Evolutionary conservation across 2,797 vertebrate genomes (phyloP), one percentile per base, ranked within the genome.

Genomic region (Buphagus erythrorhynchus): DNA sequence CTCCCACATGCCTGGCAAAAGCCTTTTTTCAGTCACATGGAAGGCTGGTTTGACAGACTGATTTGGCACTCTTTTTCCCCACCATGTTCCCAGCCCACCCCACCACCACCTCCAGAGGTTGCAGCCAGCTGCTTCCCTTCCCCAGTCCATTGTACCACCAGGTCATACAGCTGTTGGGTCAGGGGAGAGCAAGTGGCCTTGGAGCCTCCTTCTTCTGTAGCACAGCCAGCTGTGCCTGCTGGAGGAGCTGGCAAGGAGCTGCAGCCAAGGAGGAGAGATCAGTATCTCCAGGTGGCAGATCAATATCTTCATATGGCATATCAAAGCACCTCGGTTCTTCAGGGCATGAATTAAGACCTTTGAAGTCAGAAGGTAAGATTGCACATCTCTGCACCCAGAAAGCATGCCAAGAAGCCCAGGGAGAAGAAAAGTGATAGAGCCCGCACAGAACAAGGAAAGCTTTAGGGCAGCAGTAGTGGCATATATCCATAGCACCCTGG

Each of bases 241-340:
- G 42, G 49, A 80, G 66, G 66, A 90, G n/a, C 9, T 78, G 36
- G 26, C 48, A 36, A 26, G 31, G 69, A 67, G 1, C 49, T 65
- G 35, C 51, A 46, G 28, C 31, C 45, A 26, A 21, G 35, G n/a
- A 90, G 21, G 21, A 61, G 66, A 61, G 73, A 90, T 93, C 35
- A 5, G 6, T 48, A 33, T 82, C 87, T 81, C 68, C 83, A 76
- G 38, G 19, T 89, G 51, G 46, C 79, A 79, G 76, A 88, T 93
- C 40, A 14, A 0, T 85, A 76, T 92, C 79, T 52, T 45, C 48
- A 26, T 12, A 5, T n/a, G 31, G 62, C 61, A 91, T n/a, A 54
- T 93, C 58, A 62, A 73, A 90, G 49, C 49, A 88, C 46, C 54
- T 51, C 46, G 61, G 7, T 90, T 63, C 91, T 81, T 59, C 31